phyloP scores from a whole-genome alignment of 1,140 invertebrate genomes.

The Brachionus rubens region DNA sequence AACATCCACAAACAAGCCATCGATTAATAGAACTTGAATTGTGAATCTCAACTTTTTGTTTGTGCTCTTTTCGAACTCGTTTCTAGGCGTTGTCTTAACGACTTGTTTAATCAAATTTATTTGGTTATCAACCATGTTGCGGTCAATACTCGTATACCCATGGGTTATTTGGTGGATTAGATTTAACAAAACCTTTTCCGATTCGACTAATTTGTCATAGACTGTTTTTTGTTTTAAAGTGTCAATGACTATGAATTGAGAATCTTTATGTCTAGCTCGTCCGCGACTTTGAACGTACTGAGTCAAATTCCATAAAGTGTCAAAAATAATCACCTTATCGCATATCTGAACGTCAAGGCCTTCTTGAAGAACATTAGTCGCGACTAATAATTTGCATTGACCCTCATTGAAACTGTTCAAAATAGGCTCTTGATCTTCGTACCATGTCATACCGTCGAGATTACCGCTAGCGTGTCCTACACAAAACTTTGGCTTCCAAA shows the following conservation, averaged over 20 bases:
- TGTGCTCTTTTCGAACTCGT: neutral
- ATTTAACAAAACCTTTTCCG: neutral
- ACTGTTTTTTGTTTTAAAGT: neutral
- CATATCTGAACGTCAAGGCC: slow-evolving; percentile 56
- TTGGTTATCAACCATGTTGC: neutral
- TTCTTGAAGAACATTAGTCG: slow-evolving; percentile 57
- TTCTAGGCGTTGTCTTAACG: neutral
- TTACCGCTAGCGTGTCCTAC: neutral
- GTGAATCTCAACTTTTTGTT: neutral
- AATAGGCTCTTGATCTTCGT: slow-evolving; percentile 27
- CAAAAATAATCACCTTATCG: slow-evolving; percentile 55
- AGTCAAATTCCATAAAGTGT: slow-evolving; percentile 53
- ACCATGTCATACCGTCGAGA: slow-evolving; percentile 4
- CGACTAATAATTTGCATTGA: slow-evolving; percentile 49
- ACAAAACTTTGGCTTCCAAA: slow-evolving; percentile 9
- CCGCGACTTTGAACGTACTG: slow-evolving; percentile 57
- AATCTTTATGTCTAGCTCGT: slow-evolving; percentile 52
- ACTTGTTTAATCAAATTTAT: neutral
- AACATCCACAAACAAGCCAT: neutral
- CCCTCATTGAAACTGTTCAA: slow-evolving; percentile 47
- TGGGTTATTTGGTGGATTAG: neutral
- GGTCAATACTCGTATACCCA: neutral
- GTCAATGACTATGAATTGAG: slow-evolving; percentile 52
- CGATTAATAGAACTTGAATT: neutral
- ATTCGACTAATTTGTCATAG: neutral